Evolutionary conservation across 2,888 invertebrate genomes (phyloP).

Genomic region (Buathra laborator): DNA sequence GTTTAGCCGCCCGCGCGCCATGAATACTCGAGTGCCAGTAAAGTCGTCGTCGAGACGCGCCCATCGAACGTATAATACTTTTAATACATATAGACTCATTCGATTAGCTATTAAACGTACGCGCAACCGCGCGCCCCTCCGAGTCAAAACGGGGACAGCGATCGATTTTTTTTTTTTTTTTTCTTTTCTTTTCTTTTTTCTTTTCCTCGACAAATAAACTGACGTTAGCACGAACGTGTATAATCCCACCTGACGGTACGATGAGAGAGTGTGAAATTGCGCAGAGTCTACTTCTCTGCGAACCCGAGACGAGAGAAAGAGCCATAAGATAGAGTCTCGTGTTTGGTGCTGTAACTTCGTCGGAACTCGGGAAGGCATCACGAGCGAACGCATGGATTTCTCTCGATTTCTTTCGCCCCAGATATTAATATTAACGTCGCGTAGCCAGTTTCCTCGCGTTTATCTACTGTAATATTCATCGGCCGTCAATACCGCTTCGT

Average conservation of each 20-base stretch:
- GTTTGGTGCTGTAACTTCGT: constrained; percentile 59
- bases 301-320: constrained; percentile 65
- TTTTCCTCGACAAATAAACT: constrained; percentile 33
- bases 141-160: constrained; percentile 60
- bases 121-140: constrained; percentile 45
- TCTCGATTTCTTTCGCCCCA: constrained; percentile 70
- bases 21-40: constrained; percentile 62
- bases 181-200: not conserved
- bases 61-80: constrained; percentile 29
- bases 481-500: constrained; percentile 6
- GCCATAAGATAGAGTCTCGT: constrained; percentile 41
- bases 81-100: constrained; percentile 20
- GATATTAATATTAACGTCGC: constrained; percentile 63
- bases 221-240: constrained; percentile 14
- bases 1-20: constrained; percentile 53
- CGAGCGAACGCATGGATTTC: constrained; percentile 65
- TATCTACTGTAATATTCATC: constrained; percentile 17
- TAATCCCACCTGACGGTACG: constrained; percentile 15
- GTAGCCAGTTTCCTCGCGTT: constrained; percentile 43
- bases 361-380: constrained; percentile 45
- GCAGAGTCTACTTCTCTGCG: constrained; percentile 64
- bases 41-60: constrained; percentile 59
- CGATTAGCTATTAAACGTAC: constrained; percentile 58
- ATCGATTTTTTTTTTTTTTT: constrained; percentile 12
- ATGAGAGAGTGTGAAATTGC: constrained; percentile 68